These are phyloP conservation scores for Drosophila varians DNA, from an alignment of 1,140 invertebrate genomes.

Conservation along the genomic window DNA sequence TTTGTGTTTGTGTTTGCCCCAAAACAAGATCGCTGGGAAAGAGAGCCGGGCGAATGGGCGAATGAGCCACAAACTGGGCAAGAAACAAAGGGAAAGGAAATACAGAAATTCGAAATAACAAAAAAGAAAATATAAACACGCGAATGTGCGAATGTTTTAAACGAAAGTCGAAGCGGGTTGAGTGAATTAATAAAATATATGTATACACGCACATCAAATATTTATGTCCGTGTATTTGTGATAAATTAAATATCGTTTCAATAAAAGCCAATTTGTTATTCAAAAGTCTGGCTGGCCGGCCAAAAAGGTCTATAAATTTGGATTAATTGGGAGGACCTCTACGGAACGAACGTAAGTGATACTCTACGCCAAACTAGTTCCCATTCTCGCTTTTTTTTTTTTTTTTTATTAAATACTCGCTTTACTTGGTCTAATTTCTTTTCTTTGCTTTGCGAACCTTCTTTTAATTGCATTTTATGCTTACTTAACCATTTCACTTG, in stretches of 20 bases:
- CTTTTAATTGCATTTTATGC: conserved; percentile 47
- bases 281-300: conserved; percentile 3
- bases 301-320: conserved; percentile 12
- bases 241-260: conserved; percentile 44
- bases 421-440: conserved; percentile 51
- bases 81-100: conserved; percentile 41
- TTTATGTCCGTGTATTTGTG: conserved; percentile 14
- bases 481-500: conserved; percentile 32
- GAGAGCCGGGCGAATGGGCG: conserved; percentile 2
- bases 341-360: conserved; percentile 19
- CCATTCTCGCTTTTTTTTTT: no score
- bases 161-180: conserved; percentile 53
- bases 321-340: conserved; percentile 21
- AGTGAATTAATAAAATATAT: conserved; percentile 51
- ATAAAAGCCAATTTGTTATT: conserved; percentile 41
- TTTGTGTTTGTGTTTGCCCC: conserved; percentile 20
- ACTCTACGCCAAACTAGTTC: background rate
- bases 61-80: conserved; percentile 1
- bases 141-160: conserved; percentile 66
- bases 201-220: background rate
- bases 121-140: conserved; percentile 57
- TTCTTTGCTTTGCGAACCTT: no score
- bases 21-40: conserved; percentile 26
- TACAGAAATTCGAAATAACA: conserved; percentile 25
- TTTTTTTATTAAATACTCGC: no score